phyloP scores from a whole-genome alignment of 2,888 invertebrate genomes.

The Pecten maximus region DNA sequence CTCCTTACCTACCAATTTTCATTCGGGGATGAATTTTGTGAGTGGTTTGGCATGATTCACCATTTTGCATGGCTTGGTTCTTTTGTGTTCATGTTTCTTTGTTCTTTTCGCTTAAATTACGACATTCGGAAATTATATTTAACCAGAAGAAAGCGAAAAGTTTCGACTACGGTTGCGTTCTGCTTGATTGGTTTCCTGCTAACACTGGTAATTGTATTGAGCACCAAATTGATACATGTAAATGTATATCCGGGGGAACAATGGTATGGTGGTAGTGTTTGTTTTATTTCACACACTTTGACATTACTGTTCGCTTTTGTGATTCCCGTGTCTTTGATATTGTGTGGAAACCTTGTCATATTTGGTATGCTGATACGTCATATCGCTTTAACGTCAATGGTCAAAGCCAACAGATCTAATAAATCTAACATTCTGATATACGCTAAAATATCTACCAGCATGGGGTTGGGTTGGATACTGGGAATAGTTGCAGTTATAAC shows the following conservation, averaged over 20 bases:
- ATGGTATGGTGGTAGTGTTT: background rate
- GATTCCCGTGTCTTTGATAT: conserved; percentile 6
- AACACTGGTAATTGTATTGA: background rate
- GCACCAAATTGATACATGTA: background rate
- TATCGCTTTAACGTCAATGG: background rate
- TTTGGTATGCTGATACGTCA: background rate
- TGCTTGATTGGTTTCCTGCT: background rate
- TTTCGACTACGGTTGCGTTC: background rate
- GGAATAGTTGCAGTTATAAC: background rate
- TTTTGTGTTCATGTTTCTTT: background rate
- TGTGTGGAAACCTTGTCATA: background rate
- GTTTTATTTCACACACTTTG: background rate
- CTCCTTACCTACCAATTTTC: background rate
- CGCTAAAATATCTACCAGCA: background rate
- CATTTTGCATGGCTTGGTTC: conserved; percentile 11
- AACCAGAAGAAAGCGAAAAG: background rate
- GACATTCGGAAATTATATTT: background rate
- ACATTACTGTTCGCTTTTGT: background rate
- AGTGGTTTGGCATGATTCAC: background rate
- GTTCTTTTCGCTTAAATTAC: background rate
- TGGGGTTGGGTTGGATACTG: conserved; percentile 13
- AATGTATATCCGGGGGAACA: background rate
- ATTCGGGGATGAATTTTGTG: background rate
- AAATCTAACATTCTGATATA: background rate
- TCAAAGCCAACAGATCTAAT: background rate